Conservation (phyloP, 2,888 invertebrate species). For the Lasioglossum villosulum region DNA sequence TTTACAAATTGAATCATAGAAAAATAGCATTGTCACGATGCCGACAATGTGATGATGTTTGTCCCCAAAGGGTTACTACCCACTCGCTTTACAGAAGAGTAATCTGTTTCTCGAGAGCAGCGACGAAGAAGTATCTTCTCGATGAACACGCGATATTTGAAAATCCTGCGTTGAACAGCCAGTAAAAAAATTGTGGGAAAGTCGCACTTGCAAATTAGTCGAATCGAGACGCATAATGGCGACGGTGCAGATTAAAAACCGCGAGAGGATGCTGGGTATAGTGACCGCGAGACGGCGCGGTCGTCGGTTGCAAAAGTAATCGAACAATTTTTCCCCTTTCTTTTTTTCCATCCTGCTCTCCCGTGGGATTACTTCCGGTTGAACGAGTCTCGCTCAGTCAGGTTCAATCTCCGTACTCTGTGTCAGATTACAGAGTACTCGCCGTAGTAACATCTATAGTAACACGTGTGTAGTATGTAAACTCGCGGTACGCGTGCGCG, state of each 20-base stretch:
- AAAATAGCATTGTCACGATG: too few species aligned
- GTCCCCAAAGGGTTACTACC: too few species aligned
- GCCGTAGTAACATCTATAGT: conserved; percentile 69
- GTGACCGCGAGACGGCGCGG: conserved; percentile 16
- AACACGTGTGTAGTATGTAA: conserved; percentile 65
- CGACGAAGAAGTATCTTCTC: background rate
- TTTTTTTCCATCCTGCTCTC: conserved; percentile 45
- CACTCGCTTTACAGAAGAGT: background rate
- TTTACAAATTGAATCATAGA: too few species aligned
- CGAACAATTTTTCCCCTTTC: conserved; percentile 47
- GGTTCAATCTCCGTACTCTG: conserved; percentile 64
- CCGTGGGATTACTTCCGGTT: conserved; percentile 66
- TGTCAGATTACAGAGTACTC: conserved; percentile 69
- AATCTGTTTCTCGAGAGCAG: background rate
- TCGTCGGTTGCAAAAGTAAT: conserved; percentile 54
- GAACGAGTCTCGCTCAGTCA: conserved; percentile 56
- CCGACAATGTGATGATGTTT: too few species aligned
- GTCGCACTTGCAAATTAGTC: background rate
- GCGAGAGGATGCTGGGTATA: conserved; percentile 13
- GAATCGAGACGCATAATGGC: background rate
- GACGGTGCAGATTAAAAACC: background rate
- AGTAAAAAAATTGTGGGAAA: background rate
- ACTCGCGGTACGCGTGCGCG: conserved; percentile 58
- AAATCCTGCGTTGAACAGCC: background rate
- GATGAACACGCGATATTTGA: background rate